Conservation (phyloP, 2,797 vertebrate species). For the Hephaestus fuliginosus region DNA sequence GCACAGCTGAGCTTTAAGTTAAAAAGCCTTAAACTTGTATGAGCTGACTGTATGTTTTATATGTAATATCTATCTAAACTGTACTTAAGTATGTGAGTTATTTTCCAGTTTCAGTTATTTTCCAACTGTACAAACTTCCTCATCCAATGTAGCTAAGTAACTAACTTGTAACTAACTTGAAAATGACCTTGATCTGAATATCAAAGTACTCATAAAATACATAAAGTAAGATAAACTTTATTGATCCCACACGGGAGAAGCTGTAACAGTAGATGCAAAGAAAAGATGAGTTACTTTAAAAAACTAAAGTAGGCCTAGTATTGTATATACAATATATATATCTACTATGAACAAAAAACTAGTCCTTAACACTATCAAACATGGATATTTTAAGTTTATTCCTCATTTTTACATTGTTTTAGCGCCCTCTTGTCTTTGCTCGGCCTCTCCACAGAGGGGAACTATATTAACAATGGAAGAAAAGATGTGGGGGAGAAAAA, state of each 20-base stretch:
- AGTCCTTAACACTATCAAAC: not conserved
- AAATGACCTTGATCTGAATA: not conserved
- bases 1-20: not conserved
- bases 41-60: not conserved
- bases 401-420: slow-evolving; percentile 2
- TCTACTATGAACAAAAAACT: too few species aligned
- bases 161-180: not conserved
- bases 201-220: not conserved
- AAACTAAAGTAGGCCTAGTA: not conserved
- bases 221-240: not conserved
- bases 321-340: not conserved
- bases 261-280: not conserved
- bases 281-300: not conserved
- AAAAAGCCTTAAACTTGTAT: not conserved
- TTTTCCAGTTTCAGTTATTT: too few species aligned
- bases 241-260: not conserved
- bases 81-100: not conserved
- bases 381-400: not conserved
- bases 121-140: not conserved
- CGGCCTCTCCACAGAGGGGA: slow-evolving; percentile 36
- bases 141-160: not conserved
- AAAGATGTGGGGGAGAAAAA: slow-evolving; percentile 9
- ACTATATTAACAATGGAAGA: slow-evolving; percentile 35
- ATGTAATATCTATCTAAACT: not conserved
- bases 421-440: slow-evolving; percentile 25